These are phyloP conservation scores for Illadopsis cleaveri DNA, from an alignment of 2,113 vertebrate species.

Conservation along the genomic window DNA sequence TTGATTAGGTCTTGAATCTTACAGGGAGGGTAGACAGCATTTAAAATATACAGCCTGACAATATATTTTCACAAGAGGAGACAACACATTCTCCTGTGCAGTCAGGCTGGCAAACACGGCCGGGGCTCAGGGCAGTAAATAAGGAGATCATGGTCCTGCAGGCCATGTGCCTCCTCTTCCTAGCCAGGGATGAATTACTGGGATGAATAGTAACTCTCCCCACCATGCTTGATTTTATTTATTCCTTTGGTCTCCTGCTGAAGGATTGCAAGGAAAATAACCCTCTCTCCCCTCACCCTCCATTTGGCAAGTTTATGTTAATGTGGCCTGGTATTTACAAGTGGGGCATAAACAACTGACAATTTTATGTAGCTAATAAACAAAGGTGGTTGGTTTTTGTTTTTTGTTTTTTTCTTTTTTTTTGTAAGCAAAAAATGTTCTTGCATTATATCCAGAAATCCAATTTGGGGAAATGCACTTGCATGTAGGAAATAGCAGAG, in stretches of 20 bases:
- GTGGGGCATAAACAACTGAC: slow-evolving; percentile 49
- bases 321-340: slow-evolving; percentile 64
- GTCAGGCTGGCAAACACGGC: slow-evolving; percentile 30
- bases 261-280: not conserved
- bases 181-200: not conserved
- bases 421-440: slow-evolving; percentile 59
- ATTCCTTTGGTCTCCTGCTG: not conserved
- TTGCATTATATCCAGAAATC: slow-evolving; percentile 63
- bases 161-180: slow-evolving; percentile 1
- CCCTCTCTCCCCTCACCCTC: not conserved
- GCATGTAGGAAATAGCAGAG: slow-evolving; percentile 28
- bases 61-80: slow-evolving; percentile 65
- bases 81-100: slow-evolving; percentile 17
- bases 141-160: not conserved
- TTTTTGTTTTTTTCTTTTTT: not conserved
- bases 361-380: slow-evolving; percentile 70
- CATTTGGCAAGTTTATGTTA: slow-evolving; percentile 57
- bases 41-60: slow-evolving; percentile 69
- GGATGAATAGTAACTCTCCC: not conserved
- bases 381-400: not conserved
- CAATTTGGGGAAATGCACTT: slow-evolving; percentile 19
- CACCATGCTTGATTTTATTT: slow-evolving; percentile 17
- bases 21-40: slow-evolving; percentile 57
- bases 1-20: slow-evolving; percentile 68
- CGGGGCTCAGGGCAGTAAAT: slow-evolving; percentile 47